Evolutionary conservation across 92 coral and sea anemone genomes (phyloP).

Genomic region (Scolanthus callimorphus): DNA sequence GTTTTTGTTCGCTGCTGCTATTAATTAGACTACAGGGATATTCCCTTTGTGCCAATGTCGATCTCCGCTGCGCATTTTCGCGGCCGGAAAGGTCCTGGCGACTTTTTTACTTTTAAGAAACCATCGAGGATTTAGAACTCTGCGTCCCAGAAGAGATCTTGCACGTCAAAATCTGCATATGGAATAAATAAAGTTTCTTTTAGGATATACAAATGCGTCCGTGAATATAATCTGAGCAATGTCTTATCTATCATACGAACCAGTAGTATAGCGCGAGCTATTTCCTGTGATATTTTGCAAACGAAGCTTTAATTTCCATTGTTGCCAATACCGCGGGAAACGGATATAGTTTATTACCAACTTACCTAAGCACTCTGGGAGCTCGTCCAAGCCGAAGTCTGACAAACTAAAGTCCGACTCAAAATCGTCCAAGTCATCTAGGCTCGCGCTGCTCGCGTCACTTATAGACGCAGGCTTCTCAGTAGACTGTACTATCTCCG

Average conservation of each 20-base stretch:
- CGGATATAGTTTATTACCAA: not conserved
- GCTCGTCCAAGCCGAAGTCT: constrained; percentile 30
- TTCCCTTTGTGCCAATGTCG: not conserved
- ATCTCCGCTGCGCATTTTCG: no score
- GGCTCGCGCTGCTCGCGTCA: constrained; percentile 1
- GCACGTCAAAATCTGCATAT: constrained; percentile 16
- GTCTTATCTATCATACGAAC: no score
- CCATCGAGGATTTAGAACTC: no score
- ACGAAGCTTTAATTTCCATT: not conserved
- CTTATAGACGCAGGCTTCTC: constrained; percentile 21
- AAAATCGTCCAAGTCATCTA: constrained; percentile 34
- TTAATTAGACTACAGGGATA: not conserved
- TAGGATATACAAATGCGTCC: no score
- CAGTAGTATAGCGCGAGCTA: no score
- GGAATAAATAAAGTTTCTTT: no score
- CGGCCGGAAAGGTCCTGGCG: no score
- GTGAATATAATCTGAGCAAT: no score
- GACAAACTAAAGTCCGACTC: constrained; percentile 32
- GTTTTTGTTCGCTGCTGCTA: not conserved
- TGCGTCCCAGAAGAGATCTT: constrained; percentile 25
- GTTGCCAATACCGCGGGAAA: constrained; percentile 7
- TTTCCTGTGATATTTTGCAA: no score
- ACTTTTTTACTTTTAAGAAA: no score
- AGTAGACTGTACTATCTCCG: constrained; percentile 70
- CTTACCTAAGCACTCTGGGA: constrained; percentile 53